Conservation (phyloP, 37 sponge, comb jelly and placozoan genomes). For the Amphimedon queenslandica region DNA sequence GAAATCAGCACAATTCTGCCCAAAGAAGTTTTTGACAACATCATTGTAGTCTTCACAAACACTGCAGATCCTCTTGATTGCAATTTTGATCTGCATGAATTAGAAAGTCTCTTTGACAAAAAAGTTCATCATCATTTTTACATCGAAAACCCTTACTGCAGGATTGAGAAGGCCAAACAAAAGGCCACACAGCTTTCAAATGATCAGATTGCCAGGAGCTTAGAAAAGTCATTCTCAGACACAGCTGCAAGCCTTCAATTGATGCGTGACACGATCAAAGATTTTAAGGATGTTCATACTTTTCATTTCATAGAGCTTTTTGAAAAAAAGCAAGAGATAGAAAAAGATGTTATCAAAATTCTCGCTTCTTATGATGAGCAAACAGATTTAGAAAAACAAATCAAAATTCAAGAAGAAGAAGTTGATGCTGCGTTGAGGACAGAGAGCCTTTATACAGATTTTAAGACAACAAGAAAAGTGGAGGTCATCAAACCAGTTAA, state of each 20-base stretch:
- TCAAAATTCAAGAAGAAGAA: not conserved
- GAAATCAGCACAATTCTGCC: conserved; percentile 41
- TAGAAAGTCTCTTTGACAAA: conserved; percentile 18
- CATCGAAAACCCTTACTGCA: conserved; percentile 53
- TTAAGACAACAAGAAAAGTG: no score
- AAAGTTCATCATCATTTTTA: conserved; percentile 4
- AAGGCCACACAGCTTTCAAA: not conserved
- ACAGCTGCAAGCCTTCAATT: not conserved
- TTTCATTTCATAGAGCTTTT: conserved; percentile 10
- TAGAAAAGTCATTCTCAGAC: not conserved
- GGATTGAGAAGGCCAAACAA: conserved; percentile 18
- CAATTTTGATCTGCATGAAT: conserved; percentile 8
- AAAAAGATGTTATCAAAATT: not conserved
- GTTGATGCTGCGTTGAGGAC: conserved; percentile 11
- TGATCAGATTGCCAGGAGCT: conserved; percentile 3
- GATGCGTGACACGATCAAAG: not conserved
- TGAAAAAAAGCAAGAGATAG: conserved; percentile 24
- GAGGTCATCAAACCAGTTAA: no score
- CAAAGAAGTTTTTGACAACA: conserved; percentile 8
- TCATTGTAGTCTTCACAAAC: conserved; percentile 44
- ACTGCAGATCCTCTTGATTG: not conserved
- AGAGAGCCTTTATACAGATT: no score
- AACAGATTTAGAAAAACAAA: not conserved
- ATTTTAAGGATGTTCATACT: conserved; percentile 10
- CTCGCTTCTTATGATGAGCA: conserved; percentile 14